phyloP scores from a whole-genome alignment of 2,888 invertebrate species.

The Drosophila macrospina region DNA sequence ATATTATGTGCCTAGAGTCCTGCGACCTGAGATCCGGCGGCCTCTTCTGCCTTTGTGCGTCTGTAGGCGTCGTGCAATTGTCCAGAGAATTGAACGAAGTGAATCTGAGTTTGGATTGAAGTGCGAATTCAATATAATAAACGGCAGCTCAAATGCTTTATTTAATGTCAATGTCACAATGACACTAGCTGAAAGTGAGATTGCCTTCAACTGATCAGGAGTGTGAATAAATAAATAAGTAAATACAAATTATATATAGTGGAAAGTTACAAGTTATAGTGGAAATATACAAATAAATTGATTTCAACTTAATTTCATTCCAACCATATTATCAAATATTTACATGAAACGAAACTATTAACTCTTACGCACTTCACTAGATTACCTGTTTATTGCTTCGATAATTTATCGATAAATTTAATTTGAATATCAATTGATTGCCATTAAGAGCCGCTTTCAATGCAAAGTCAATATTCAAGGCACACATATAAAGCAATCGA shows the following conservation, averaged over 20 bases:
- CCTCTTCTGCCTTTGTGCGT: constrained; percentile 14
- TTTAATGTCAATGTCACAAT: neutral
- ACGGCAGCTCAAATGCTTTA: neutral
- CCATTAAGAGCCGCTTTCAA: neutral
- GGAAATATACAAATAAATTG: no score
- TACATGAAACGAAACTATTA: neutral
- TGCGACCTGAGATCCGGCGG: constrained; percentile 14
- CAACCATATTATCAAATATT: neutral
- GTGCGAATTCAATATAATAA: constrained; percentile 4
- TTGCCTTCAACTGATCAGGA: neutral
- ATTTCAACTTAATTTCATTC: no score
- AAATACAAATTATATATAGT: no score
- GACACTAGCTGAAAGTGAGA: constrained; percentile 1
- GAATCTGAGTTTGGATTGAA: constrained; percentile 22
- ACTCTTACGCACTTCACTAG: no score
- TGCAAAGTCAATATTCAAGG: constrained; percentile 10
- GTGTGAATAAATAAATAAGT: no score
- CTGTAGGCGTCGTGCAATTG: neutral
- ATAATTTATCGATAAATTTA: constrained; percentile 4
- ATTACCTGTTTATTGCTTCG: neutral
- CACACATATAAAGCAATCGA: neutral
- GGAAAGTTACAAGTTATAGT: no score
- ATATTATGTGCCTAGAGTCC: constrained; percentile 47
- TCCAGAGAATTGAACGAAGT: constrained; percentile 7
- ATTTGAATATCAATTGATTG: constrained; percentile 8